phyloP scores from a whole-genome alignment of 2,888 invertebrate genomes.

The Heliconius charithonia region DNA sequence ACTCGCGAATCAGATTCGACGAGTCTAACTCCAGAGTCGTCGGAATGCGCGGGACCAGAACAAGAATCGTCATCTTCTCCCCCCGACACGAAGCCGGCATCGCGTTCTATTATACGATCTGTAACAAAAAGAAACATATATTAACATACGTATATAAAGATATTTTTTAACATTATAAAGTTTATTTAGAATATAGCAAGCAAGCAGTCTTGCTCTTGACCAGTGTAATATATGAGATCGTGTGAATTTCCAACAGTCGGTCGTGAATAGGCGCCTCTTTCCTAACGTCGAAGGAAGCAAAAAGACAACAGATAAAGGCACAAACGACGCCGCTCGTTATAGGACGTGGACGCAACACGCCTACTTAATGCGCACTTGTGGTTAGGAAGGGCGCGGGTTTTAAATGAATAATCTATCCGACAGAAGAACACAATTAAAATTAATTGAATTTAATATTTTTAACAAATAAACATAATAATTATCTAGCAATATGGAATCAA shows the following conservation, averaged over 20 bases:
- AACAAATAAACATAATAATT: too few relatives aligned
- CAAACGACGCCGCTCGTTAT: slow-evolving; percentile 57
- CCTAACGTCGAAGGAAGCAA: slow-evolving; percentile 51
- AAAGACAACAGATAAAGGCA: slow-evolving; percentile 49
- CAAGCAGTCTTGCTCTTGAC: background rate
- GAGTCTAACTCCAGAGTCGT: slow-evolving; percentile 79
- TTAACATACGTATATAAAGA: slow-evolving; percentile 27
- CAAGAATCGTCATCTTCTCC: slow-evolving; percentile 87
- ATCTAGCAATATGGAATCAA: too few relatives aligned
- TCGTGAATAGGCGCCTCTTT: slow-evolving; percentile 26
- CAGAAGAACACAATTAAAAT: background rate
- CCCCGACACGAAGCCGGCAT: slow-evolving; percentile 89
- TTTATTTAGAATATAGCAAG: background rate
- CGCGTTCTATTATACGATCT: slow-evolving; percentile 84
- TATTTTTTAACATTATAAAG: background rate
- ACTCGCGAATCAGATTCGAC: slow-evolving; percentile 78
- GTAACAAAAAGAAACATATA: slow-evolving; percentile 66
- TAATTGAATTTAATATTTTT: too few relatives aligned
- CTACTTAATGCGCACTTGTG: slow-evolving; percentile 44
- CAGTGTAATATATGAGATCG: slow-evolving; percentile 20
- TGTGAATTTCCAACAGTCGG: slow-evolving; percentile 26
- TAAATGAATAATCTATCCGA: background rate
- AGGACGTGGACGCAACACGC: slow-evolving; percentile 52
- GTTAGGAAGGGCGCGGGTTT: slow-evolving; percentile 35
- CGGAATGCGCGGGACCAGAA: slow-evolving; percentile 80